Percentiles rank a stretch among this genome's conserved stretches.
phyloP scores from a whole-genome alignment of 2,797 vertebrate species.

The Rhodeus uyekii region DNA sequence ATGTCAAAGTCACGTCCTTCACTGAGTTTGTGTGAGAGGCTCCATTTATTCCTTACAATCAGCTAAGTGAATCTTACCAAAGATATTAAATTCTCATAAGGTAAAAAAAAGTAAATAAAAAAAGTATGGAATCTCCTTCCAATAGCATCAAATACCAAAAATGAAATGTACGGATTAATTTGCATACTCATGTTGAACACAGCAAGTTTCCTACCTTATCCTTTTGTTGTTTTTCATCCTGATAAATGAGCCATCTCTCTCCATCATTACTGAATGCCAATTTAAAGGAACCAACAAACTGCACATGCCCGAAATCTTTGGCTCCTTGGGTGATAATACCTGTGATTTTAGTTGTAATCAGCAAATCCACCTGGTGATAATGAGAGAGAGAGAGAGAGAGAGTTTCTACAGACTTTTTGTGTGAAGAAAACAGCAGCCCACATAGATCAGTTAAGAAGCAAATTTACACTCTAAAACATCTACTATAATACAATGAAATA shows the following conservation, averaged over 20 bases:
- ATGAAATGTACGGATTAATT: not conserved
- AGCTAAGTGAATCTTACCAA: not conserved
- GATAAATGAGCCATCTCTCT: slow-evolving; percentile 81
- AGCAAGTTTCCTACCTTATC: slow-evolving; percentile 79
- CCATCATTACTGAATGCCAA: slow-evolving; percentile 84
- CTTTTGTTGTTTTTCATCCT: slow-evolving; percentile 84
- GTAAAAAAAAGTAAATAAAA: too few species aligned
- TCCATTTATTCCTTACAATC: not conserved
- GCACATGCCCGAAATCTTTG: slow-evolving; percentile 86
- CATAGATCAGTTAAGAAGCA: not conserved
- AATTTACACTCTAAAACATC: not conserved
- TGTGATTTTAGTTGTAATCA: slow-evolving; percentile 83
- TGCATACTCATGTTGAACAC: not conserved
- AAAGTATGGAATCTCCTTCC: not conserved
- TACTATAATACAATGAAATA: not conserved
- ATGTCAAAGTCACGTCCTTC: slow-evolving; percentile 9
- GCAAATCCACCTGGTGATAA: slow-evolving; percentile 77
- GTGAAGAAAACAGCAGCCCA: not conserved
- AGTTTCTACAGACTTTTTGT: not conserved
- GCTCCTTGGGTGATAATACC: slow-evolving; percentile 88
- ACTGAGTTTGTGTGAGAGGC: not conserved
- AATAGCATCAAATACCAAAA: not conserved
- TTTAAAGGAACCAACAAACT: slow-evolving; percentile 87
- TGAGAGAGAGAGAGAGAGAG: not conserved
- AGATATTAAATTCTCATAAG: not conserved